Evolutionary conservation across 2,113 vertebrate species (phyloP).

Genomic region (Sardina pilchardus): DNA sequence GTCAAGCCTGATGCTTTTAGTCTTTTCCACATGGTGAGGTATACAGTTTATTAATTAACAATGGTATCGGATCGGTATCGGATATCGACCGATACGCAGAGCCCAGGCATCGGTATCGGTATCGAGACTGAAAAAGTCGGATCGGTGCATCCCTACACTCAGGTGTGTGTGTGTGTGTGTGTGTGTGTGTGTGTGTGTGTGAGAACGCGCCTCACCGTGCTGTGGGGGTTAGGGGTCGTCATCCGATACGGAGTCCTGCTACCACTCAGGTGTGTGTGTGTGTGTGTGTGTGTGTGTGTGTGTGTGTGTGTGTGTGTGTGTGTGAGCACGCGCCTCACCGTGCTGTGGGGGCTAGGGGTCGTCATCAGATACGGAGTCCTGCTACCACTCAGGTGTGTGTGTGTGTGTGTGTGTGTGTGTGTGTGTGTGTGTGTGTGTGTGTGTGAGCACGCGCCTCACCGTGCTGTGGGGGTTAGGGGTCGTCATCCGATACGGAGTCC

Average conservation of each 20-base stretch:
- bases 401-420: constrained; percentile 18
- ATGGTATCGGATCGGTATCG: too few species aligned
- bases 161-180: constrained; percentile 71
- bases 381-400: constrained; percentile 88
- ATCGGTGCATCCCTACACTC: too few species aligned
- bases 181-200: constrained; percentile 13
- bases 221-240: constrained; percentile 92
- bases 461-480: constrained; percentile 92
- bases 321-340: constrained; percentile 90
- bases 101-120: too few species aligned
- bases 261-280: constrained; percentile 84
- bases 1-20: too few species aligned
- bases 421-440: too few species aligned
- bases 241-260: constrained; percentile 93
- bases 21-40: too few species aligned
- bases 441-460: constrained; percentile 91
- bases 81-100: too few species aligned
- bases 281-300: constrained; percentile 20
- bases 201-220: constrained; percentile 87
- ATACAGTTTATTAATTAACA: too few species aligned
- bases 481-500: constrained; percentile 90
- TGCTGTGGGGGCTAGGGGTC: constrained; percentile 92
- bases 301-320: too few species aligned
- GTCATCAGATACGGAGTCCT: constrained; percentile 93
- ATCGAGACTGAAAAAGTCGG: too few species aligned